Base-by-base conservation (phyloP, 2,797 vertebrate species). In the Melanotaenia nigrans region DNA sequence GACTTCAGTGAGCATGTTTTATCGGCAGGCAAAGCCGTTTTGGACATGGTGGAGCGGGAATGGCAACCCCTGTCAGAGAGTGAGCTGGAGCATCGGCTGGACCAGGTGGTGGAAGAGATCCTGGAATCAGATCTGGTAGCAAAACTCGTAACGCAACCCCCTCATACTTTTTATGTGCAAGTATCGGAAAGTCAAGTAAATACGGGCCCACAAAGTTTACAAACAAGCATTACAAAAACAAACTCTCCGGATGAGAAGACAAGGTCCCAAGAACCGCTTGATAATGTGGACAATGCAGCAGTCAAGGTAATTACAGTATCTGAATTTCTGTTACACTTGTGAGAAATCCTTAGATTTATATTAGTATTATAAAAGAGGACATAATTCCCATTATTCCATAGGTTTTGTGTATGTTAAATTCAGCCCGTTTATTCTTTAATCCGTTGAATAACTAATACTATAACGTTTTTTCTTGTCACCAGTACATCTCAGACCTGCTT, bases 81-180 rank as follows among this genome's bases (percentile, higher is more conserved):
- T 1, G 94, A 95, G 84, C 84, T 95, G 72, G 94, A 95, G 63
- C 93, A 92, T 76, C 88, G 94, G 35, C 81, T 95, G 75, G 94
- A 95, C 78, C 93, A 93, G 62, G 85, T 93, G 0, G 91, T 95
- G 78, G 94, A 95, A 47, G 90, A 94, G 22, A 74, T 92, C 24
- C 71, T 95, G 53, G 94, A 94, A 79, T 79, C 92, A 1, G 92
- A 94, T 0, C 80, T 95, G 33, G 25, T 94, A 0, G 70, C 89
- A 0, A 72, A 61, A 13, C 61, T 90, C 0, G 79, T 81, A 35
- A 35, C 47, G 18, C 85, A 82, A 63, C 65, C 84, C 2, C 38
- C 77, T 9, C n/a, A 70, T 1, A 9, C 79, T 0, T 2, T 82
- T 0, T 78, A 61, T 38, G 58, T 85, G 0, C 83, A 85, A 18